Base-by-base conservation (phyloP, 1,140 invertebrate species). In the Drosophila kohkoa region DNA sequence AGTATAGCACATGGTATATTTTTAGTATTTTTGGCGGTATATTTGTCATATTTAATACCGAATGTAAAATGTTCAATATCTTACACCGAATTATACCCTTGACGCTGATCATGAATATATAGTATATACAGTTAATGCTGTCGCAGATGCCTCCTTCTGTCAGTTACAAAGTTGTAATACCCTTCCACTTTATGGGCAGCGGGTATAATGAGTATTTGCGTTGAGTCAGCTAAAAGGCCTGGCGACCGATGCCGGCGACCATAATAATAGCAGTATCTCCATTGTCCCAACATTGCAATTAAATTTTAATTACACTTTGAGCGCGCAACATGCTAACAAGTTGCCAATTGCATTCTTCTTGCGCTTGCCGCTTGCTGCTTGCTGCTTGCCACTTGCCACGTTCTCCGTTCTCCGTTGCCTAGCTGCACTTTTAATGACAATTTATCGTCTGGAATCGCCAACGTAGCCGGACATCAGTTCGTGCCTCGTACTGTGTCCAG, bases 301-400 rank as follows among this genome's bases (percentile, higher is more conserved):
- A 79, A 82, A 79, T 71, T 83, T 82, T 83, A 82, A 82, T 82
- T 83, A 75, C 80, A 54, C 75, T 65, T 79, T 82, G 67, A 82
- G 79, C 79, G 80, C 60, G 58, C 82, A 75, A 72, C 80, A 73
- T 64, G 80, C 80, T 83, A 82, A 81, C 80, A 70, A 79, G 80
- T 73, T 75, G 65, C 43, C 52, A 32, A 46, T 20, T 67, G 64
- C 35, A 41, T 57, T 20, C 54, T 41, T 5, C 54, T 41, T 57
- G 11, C 11, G 52, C 28, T 25, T 25, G 20, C 20, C 48, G 58
- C 66, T 52, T 49, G 52, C 30, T 25, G 60, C 49, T 66, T 58
- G 41, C 54, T 41, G 52, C 58, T 54, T 63, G 30, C 48, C 48
- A 65, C 65, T 52, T 48, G 52, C 30, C 7, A 49, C 59, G 28